Evolutionary conservation across 2,113 vertebrate genomes (phyloP).

Genomic region (Ptilonorhynchus violaceus): DNA sequence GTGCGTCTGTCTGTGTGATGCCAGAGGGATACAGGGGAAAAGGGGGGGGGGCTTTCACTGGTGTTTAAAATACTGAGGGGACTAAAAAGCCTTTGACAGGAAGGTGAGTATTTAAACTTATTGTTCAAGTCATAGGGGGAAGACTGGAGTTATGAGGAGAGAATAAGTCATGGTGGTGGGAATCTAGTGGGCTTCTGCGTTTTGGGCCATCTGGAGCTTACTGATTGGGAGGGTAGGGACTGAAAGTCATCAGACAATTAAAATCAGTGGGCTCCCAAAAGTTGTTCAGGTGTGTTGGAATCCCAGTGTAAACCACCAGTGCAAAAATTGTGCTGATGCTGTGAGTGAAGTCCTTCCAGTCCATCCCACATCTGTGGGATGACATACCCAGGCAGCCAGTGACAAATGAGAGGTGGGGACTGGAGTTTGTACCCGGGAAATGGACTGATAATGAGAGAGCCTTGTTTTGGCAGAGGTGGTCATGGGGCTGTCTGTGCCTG

Average conservation of each 20-base stretch:
- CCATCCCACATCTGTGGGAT: neutral
- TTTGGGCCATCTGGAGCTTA: neutral
- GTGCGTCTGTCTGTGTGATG: neutral
- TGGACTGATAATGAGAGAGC: neutral
- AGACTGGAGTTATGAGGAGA: neutral
- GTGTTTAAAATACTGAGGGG: neutral
- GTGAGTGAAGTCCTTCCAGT: neutral
- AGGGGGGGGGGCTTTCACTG: neutral
- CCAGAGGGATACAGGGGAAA: neutral
- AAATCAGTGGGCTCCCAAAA: neutral
- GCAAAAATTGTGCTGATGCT: neutral
- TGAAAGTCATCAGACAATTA: neutral
- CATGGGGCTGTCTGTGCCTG: neutral
- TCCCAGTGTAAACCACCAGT: neutral
- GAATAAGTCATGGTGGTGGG: neutral
- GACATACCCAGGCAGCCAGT: neutral
- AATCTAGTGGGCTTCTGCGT: neutral
- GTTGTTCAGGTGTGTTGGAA: neutral
- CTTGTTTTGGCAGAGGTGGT: neutral
- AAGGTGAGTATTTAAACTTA: neutral
- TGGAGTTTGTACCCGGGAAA: neutral
- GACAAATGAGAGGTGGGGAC: neutral
- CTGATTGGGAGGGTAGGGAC: neutral
- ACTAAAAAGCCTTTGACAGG: neutral
- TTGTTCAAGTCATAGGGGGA: neutral